phyloP scores from a whole-genome alignment of 2,113 vertebrate genomes.

The Montifringilla adamsi region DNA sequence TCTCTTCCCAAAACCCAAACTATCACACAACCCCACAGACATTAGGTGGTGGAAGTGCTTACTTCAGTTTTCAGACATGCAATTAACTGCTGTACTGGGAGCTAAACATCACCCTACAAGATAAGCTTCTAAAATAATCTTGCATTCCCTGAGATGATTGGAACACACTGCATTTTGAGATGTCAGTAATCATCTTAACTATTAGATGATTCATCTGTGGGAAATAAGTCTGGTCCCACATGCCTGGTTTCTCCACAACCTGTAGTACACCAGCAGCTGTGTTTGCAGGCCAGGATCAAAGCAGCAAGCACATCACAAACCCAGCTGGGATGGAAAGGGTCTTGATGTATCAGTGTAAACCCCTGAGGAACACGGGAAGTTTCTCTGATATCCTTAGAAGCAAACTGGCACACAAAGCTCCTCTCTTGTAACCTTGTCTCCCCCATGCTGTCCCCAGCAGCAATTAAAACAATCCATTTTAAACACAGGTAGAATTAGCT shows the following conservation, averaged over 20 bases:
- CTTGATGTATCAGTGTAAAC: not conserved
- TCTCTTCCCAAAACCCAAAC: not conserved
- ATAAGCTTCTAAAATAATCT: slow-evolving; percentile 11
- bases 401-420: not conserved
- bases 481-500: not conserved
- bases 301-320: not conserved
- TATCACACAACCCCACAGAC: not conserved
- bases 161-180: not conserved
- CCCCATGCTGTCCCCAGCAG: not conserved
- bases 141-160: not conserved
- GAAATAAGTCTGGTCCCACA: not conserved
- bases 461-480: not conserved
- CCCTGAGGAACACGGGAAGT: not conserved
- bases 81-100: not conserved
- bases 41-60: not conserved
- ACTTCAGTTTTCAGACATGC: not conserved
- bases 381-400: not conserved
- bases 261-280: not conserved
- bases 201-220: not conserved
- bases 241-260: not conserved
- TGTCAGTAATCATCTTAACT: not conserved
- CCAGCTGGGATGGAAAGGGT: not conserved
- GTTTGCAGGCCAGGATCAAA: not conserved
- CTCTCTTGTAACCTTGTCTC: not conserved
- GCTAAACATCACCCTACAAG: not conserved